Conservation (phyloP, 2,888 invertebrate genomes). For the Daptonema setosum region DNA sequence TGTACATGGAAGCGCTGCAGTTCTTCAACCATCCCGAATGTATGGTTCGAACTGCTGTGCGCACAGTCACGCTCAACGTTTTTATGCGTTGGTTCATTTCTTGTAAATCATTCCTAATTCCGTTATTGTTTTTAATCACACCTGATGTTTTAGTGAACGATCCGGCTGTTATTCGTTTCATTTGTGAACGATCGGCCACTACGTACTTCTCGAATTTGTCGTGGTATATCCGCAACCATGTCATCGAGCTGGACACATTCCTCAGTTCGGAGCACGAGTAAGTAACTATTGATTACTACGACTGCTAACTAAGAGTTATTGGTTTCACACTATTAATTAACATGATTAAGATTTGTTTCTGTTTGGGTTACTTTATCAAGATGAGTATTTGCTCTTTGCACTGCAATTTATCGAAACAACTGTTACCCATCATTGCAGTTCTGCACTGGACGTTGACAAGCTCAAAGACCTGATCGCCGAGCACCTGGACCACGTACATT, state of each 20-base stretch:
- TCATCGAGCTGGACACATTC: slow-evolving; percentile 77
- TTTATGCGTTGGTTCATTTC: slow-evolving; percentile 38
- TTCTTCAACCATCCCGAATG: slow-evolving; percentile 96
- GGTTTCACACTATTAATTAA: too few species aligned
- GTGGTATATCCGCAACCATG: slow-evolving; percentile 95
- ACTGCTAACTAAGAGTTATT: not conserved
- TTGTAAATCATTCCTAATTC: not conserved
- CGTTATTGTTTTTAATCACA: not conserved
- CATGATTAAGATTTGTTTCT: too few species aligned
- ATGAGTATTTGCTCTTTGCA: too few species aligned
- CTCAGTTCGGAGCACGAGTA: slow-evolving; percentile 38
- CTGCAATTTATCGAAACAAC: too few species aligned
- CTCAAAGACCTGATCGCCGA: slow-evolving; percentile 82
- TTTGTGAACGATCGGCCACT: slow-evolving; percentile 80
- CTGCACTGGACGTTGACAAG: slow-evolving; percentile 34
- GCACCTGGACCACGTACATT: slow-evolving; percentile 87
- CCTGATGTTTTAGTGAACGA: slow-evolving; percentile 46
- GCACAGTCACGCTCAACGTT: slow-evolving; percentile 88
- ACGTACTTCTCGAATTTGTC: slow-evolving; percentile 96
- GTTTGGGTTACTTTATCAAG: too few species aligned
- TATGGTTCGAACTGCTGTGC: slow-evolving; percentile 94
- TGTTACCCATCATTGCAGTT: not conserved
- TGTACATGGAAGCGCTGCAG: slow-evolving; percentile 95
- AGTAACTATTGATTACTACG: not conserved
- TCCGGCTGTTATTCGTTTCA: slow-evolving; percentile 77